Evolutionary conservation across 2,888 invertebrate species (phyloP).

Genomic region (Volucella inflata): DNA sequence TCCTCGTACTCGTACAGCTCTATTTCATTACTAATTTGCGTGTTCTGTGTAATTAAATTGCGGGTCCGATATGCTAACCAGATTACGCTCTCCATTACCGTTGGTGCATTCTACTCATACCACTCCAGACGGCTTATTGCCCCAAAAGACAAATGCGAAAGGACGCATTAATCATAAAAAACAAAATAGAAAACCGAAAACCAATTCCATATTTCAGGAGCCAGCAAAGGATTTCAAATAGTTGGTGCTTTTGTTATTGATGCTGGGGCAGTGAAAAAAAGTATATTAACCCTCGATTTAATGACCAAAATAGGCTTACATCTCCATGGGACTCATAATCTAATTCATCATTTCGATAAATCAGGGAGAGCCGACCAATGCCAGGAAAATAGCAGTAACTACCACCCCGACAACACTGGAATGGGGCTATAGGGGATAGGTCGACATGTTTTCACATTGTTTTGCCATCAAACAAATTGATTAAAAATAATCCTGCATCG

Average conservation of each 20-base stretch:
- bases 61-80: conserved; percentile 21
- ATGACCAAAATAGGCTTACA: conserved; percentile 42
- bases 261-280: background rate
- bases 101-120: conserved; percentile 50
- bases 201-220: conserved; percentile 11
- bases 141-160: conserved; percentile 17
- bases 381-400: conserved; percentile 24
- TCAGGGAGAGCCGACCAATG: conserved; percentile 11
- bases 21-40: conserved; percentile 59
- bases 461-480: conserved; percentile 69
- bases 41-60: conserved; percentile 53
- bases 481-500: conserved; percentile 61
- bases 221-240: background rate
- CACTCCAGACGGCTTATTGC: conserved; percentile 31
- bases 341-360: conserved; percentile 56
- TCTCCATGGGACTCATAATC: conserved; percentile 34
- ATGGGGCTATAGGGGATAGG: background rate
- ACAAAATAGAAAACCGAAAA: conserved; percentile 18
- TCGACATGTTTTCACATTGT: conserved; percentile 62
- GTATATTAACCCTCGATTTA: conserved; percentile 58
- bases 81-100: conserved; percentile 36
- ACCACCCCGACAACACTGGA: background rate
- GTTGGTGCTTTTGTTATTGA: background rate
- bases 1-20: background rate
- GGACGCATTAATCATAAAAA: conserved; percentile 48